A percentile compares a stretch with the other conserved stretches of the same genome.
These are phyloP conservation scores for Zhengitettix transpicula DNA, from an alignment of 2,888 invertebrate species.

Conservation along the genomic window DNA sequence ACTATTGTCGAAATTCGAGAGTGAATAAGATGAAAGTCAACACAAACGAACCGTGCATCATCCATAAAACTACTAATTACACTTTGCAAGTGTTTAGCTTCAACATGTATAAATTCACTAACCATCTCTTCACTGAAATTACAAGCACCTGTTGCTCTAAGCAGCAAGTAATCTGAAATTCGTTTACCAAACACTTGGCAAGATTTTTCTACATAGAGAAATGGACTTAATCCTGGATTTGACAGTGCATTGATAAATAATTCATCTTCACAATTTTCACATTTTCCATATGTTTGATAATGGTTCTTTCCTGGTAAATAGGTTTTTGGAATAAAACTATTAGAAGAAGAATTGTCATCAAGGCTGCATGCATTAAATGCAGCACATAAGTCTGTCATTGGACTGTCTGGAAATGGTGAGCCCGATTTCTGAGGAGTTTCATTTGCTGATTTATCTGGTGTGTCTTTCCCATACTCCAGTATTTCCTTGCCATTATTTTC, in stretches of 20 bases:
- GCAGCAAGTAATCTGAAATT: slow-evolving; percentile 43
- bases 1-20: slow-evolving; percentile 45
- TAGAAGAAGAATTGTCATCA: slow-evolving; percentile 21
- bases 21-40: slow-evolving; percentile 48
- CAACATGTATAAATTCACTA: slow-evolving; percentile 40
- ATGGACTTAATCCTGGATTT: slow-evolving; percentile 21
- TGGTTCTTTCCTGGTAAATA: background rate
- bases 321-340: background rate
- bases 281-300: background rate
- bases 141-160: slow-evolving; percentile 26
- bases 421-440: background rate
- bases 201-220: slow-evolving; percentile 37
- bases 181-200: slow-evolving; percentile 46
- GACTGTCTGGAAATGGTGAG: slow-evolving; percentile 24
- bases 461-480: background rate
- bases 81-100: slow-evolving; percentile 50
- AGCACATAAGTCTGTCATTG: slow-evolving; percentile 40
- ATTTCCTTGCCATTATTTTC: background rate
- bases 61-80: slow-evolving; percentile 51
- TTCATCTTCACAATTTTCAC: slow-evolving; percentile 3
- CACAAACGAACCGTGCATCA: slow-evolving; percentile 34
- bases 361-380: slow-evolving; percentile 38
- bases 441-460: slow-evolving; percentile 5
- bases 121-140: slow-evolving; percentile 26
- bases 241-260: slow-evolving; percentile 1